These are phyloP conservation scores for Nicator chloris DNA, from an alignment of 2,113 vertebrate species.

Conservation along the genomic window DNA sequence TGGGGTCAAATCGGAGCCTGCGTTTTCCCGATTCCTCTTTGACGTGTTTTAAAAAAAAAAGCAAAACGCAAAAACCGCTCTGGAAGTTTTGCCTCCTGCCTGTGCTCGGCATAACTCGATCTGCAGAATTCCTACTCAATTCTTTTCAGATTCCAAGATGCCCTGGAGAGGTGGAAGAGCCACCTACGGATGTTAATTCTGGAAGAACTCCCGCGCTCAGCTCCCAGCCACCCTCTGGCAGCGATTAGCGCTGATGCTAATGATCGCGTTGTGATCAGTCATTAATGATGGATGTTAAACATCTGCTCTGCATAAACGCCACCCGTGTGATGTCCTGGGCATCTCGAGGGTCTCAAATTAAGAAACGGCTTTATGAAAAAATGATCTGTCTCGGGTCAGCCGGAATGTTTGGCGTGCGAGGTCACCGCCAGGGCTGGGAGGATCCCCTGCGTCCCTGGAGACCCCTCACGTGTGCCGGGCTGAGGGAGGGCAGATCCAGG, in stretches of 20 bases:
- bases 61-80: rapidly evolving
- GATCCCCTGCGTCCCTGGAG: background rate
- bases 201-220: background rate
- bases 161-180: background rate
- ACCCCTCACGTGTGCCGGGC: background rate
- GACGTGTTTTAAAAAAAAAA: background rate
- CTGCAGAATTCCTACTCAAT: background rate
- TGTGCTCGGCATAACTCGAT: background rate
- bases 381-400: background rate
- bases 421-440: background rate
- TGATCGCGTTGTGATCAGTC: background rate
- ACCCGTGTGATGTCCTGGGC: background rate
- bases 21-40: background rate
- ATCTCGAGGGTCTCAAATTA: background rate
- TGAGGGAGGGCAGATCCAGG: background rate
- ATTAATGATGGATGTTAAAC: background rate
- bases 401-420: background rate
- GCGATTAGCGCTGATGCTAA: background rate
- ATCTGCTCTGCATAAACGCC: background rate
- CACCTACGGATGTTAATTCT: background rate
- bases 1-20: rapidly evolving
- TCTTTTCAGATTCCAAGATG: background rate
- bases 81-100: background rate
- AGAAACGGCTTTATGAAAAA: background rate
- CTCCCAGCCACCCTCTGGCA: background rate